Evolutionary conservation across 2,888 invertebrate genomes (phyloP).

Genomic region (Brachypterus glaber): DNA sequence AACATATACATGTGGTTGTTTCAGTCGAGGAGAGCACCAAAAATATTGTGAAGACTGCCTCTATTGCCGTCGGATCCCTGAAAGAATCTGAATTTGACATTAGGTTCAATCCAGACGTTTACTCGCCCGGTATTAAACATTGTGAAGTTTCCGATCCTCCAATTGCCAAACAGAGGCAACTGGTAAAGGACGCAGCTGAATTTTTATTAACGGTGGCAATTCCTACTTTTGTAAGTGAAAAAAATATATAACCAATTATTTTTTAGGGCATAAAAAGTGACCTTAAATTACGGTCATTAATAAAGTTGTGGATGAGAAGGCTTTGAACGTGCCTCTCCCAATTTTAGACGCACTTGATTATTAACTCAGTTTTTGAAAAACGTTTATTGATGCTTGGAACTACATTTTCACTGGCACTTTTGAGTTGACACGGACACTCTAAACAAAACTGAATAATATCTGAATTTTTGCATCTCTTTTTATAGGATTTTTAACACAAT

Average conservation of each 20-base stretch:
- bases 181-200: conserved; percentile 92
- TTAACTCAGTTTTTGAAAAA: too few species aligned
- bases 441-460: too few species aligned
- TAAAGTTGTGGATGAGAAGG: background rate
- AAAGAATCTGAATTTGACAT: conserved; percentile 95
- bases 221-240: conserved; percentile 72
- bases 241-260: conserved; percentile 1
- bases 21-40: conserved; percentile 76
- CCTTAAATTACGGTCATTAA: background rate
- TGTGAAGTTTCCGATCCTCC: conserved; percentile 57
- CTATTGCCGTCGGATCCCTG: conserved; percentile 84
- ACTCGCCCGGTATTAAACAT: conserved; percentile 88
- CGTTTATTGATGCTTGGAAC: too few species aligned
- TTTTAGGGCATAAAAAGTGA: too few species aligned
- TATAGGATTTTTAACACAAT: too few species aligned
- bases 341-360: too few species aligned
- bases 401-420: too few species aligned
- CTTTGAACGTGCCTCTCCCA: too few species aligned
- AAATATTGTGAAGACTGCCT: conserved; percentile 82
- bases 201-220: conserved; percentile 90
- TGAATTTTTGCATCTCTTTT: too few species aligned
- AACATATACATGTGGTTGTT: too few species aligned
- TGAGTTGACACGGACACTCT: too few species aligned
- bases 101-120: conserved; percentile 97
- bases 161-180: conserved; percentile 72